phyloP scores from a whole-genome alignment of 2,888 invertebrate species.

The Limnephilus auricula region DNA sequence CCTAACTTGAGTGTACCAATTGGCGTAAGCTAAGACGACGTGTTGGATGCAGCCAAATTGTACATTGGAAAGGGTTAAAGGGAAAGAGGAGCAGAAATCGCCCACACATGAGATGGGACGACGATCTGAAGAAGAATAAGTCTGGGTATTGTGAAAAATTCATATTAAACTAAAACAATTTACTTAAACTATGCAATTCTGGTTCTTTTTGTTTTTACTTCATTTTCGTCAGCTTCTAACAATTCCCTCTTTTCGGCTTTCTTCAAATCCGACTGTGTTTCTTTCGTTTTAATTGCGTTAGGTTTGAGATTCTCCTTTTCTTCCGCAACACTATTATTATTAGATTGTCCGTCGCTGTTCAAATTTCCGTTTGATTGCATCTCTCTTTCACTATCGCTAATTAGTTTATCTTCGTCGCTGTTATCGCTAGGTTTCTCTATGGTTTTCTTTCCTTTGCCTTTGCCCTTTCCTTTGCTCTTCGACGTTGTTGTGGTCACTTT shows the following conservation, averaged over 20 bases:
- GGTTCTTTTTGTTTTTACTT: neutral
- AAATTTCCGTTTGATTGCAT: neutral
- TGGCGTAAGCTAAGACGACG: neutral
- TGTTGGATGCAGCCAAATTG: neutral
- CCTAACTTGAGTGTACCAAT: neutral
- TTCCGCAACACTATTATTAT: neutral
- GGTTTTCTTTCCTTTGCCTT: slow-evolving; percentile 32
- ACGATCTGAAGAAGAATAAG: neutral
- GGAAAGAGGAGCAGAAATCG: neutral
- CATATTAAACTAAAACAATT: neutral
- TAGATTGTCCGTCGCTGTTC: neutral
- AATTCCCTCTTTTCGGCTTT: slow-evolving; percentile 19
- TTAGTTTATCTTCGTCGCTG: neutral
- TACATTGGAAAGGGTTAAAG: no score
- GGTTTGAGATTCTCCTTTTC: slow-evolving; percentile 19
- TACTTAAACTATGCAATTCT: neutral
- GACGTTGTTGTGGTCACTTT: neutral
- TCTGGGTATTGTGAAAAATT: neutral
- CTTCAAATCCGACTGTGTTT: neutral
- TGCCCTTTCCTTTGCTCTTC: slow-evolving; percentile 54
- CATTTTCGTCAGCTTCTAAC: neutral
- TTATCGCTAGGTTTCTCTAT: neutral
- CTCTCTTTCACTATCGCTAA: neutral
- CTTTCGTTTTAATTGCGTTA: neutral
- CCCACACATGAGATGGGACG: neutral